Evolutionary conservation across 2,888 invertebrate genomes (phyloP).

Genomic region (Netelia virgata): DNA sequence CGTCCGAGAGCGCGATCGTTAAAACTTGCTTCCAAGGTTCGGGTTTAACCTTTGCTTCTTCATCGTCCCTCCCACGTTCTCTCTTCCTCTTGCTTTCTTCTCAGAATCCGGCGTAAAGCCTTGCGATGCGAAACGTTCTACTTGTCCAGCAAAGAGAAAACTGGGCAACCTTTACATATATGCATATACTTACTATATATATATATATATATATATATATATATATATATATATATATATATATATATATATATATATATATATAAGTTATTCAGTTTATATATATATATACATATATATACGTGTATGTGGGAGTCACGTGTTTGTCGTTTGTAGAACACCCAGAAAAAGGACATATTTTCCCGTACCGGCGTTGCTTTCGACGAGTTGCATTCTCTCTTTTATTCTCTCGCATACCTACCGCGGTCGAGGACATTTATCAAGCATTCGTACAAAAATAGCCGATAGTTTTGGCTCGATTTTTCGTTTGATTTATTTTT

Average conservation of each 20-base stretch:
- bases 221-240: no score
- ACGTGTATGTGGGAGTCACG: background rate
- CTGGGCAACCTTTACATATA: conserved; percentile 2
- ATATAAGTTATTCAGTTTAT: no score
- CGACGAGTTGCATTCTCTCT: conserved; percentile 28
- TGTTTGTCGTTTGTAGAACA: background rate
- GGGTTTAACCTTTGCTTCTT: conserved; percentile 57
- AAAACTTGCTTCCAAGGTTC: conserved; percentile 65
- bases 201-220: no score
- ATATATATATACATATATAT: no score
- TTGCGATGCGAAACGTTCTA: conserved; percentile 46
- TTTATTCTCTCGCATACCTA: conserved; percentile 36
- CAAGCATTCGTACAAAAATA: conserved; percentile 23
- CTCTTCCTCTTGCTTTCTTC: background rate
- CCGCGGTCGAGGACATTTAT: conserved; percentile 44
- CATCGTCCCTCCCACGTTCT: background rate
- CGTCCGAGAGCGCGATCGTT: conserved; percentile 59
- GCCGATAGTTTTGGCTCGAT: conserved; percentile 1
- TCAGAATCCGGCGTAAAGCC: conserved; percentile 31
- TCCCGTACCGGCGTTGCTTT: conserved; percentile 23
- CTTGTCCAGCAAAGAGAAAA: conserved; percentile 48
- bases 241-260: no score
- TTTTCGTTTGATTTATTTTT: no score
- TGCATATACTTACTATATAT: no score
- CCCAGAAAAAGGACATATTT: conserved; percentile 23